Evolutionary conservation across 1,140 invertebrate genomes (phyloP).

Genomic region (Magallana angulata): DNA sequence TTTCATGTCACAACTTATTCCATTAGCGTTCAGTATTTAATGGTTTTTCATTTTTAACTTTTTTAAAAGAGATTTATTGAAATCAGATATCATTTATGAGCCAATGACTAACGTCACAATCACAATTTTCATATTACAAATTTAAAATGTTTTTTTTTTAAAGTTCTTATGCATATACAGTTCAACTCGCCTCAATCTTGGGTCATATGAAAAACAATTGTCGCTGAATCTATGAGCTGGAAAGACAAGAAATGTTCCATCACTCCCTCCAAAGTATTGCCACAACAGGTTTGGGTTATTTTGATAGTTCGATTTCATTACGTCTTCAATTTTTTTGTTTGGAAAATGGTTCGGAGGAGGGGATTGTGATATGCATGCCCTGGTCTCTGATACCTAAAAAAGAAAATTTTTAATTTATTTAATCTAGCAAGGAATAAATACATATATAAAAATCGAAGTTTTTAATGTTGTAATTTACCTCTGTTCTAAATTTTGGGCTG

Average conservation of each 20-base stretch:
- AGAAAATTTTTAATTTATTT: too few species aligned
- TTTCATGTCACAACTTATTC: too few species aligned
- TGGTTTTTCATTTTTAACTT: too few species aligned
- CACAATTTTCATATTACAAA: too few species aligned
- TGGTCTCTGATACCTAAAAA: background rate
- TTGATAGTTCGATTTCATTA: conserved; percentile 13
- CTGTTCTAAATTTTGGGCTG: conserved; percentile 22
- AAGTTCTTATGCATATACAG: background rate
- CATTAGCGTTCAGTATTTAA: too few species aligned
- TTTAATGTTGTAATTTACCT: background rate
- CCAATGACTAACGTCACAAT: too few species aligned
- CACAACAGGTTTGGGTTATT: conserved; percentile 3
- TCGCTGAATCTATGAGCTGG: background rate
- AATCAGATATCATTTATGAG: too few species aligned
- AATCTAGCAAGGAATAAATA: too few species aligned
- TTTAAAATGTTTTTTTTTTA: too few species aligned
- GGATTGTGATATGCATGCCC: background rate
- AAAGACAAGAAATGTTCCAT: conserved; percentile 26
- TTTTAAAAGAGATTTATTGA: too few species aligned
- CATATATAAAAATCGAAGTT: too few species aligned
- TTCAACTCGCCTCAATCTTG: conserved; percentile 2
- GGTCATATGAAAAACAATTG: conserved; percentile 37
- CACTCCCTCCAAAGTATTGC: conserved; percentile 35
- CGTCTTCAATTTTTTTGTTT: conserved; percentile 7
- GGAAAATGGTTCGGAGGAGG: background rate